Base-by-base conservation (phyloP, 2,888 invertebrate species). In the Barypeithes pellucidus region DNA sequence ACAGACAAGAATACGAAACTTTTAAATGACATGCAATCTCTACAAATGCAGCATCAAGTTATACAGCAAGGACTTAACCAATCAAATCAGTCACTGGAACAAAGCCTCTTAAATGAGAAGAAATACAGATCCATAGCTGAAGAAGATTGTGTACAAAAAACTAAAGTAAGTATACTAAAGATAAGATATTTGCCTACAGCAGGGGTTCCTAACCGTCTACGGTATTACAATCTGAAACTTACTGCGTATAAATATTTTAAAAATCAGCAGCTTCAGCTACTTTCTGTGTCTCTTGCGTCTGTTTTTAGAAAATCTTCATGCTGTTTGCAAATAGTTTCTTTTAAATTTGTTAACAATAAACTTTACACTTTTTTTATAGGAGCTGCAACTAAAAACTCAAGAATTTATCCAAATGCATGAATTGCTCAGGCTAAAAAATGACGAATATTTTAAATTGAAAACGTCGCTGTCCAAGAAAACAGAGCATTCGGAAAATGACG, bases 1-100 rank as follows among this genome's bases (percentile, higher is more conserved):
- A 83, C 84, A 0, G 88, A 88, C 45, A 89, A 88, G 82, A 79
- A 89, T 22, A 85, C 85, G 70, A 86, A 86, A 79, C 80, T 88
- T 65, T 84, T 86, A 18, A 85, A 84, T 61, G 90, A 90, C 77
- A 82, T 87, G 1, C 83, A 80, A 24, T 81, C 79, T 18, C 72
- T 85, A 14, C 85, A 85, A 77, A 82, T 84, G 76, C 87, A 85
- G 70, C 81, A 82, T 29, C 82, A 86, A 43, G 81, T 85, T 67
- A 80, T 84, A 39, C 86, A 87, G 73, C 86, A 86, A 79, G 82
- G 86, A 20, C 78, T 84, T 18, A 86, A 87, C 59, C 78, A 78
- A 75, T 84, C 79, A 77, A 85, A 79, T 77, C 84, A 81, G 80
- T 80, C 73, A 73, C 84, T 85, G 18, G 86, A 88, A 77, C 86